These are phyloP conservation scores for Xestoiulus laeticollis DNA, from an alignment of 2,888 invertebrate genomes.

Conservation along the genomic window DNA sequence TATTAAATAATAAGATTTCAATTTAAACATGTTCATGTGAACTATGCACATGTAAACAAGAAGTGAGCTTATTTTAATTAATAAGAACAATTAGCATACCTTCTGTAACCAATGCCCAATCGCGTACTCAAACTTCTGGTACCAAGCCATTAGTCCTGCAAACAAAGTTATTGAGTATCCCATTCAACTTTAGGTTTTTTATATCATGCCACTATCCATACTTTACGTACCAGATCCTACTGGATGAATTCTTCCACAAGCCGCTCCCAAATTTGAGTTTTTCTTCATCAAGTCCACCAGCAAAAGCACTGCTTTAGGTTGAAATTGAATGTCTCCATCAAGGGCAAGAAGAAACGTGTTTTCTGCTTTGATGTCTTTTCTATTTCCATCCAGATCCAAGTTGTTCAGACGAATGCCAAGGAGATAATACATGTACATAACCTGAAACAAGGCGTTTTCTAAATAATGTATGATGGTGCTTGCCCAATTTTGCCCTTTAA, in stretches of 20 bases:
- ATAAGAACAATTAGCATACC: no score
- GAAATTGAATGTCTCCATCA: constrained; percentile 98
- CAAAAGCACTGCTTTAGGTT: constrained; percentile 92
- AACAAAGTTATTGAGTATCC: background rate
- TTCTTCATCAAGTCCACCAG: constrained; percentile 98
- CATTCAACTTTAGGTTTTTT: no score
- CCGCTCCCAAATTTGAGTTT: constrained; percentile 94
- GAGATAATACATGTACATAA: constrained; percentile 93
- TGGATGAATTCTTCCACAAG: constrained; percentile 98
- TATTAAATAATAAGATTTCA: no score
- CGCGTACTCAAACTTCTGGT: constrained; percentile 99
- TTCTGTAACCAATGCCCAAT: constrained; percentile 99
- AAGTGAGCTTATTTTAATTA: no score
- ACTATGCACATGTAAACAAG: no score
- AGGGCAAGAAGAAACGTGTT: constrained; percentile 94
- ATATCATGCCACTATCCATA: background rate
- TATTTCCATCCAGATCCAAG: constrained; percentile 81
- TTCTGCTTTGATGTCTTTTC: constrained; percentile 94
- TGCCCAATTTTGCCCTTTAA: no score
- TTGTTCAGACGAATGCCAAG: constrained; percentile 78
- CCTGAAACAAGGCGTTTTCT: constrained; percentile 69
- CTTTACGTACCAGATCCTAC: constrained; percentile 80
- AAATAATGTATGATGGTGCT: no score
- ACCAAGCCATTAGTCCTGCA: constrained; percentile 97
- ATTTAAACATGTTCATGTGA: no score